These are phyloP conservation scores for Plecotus auritus DNA, from an alignment of 2,113 vertebrate genomes.

Conservation along the genomic window DNA sequence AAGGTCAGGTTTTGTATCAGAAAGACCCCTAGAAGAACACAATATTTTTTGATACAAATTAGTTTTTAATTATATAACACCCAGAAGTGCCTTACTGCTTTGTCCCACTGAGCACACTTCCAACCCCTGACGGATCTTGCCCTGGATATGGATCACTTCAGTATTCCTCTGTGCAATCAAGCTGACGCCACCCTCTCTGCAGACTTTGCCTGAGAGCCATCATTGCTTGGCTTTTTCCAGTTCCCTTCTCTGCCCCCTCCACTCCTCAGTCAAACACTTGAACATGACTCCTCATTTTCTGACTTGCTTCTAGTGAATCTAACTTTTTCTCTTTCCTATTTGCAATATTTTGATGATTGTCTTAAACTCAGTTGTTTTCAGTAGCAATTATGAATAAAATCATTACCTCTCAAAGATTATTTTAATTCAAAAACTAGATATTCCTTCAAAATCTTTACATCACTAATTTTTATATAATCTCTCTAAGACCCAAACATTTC, in stretches of 20 bases:
- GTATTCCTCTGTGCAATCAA: neutral
- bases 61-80: neutral
- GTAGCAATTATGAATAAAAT: neutral
- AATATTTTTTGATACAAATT: neutral
- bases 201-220: neutral
- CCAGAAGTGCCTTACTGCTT: neutral
- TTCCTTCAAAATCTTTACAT: neutral
- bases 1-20: neutral
- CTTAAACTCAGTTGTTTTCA: neutral
- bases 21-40: neutral
- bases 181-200: neutral
- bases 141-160: neutral
- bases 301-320: neutral
- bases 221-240: fast-evolving
- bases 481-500: neutral
- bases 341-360: neutral
- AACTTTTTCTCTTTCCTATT: neutral
- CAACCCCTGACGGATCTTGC: neutral
- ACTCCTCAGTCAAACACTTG: neutral
- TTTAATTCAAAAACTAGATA: neutral
- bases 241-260: neutral
- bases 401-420: neutral
- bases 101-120: neutral
- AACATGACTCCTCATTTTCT: neutral
- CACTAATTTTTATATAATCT: neutral